Percentiles rank a stretch among this genome's conserved stretches.
These are phyloP conservation scores for Pseudorhombus dupliciocellatus DNA, from an alignment of 2,113 vertebrate genomes.

Conservation along the genomic window DNA sequence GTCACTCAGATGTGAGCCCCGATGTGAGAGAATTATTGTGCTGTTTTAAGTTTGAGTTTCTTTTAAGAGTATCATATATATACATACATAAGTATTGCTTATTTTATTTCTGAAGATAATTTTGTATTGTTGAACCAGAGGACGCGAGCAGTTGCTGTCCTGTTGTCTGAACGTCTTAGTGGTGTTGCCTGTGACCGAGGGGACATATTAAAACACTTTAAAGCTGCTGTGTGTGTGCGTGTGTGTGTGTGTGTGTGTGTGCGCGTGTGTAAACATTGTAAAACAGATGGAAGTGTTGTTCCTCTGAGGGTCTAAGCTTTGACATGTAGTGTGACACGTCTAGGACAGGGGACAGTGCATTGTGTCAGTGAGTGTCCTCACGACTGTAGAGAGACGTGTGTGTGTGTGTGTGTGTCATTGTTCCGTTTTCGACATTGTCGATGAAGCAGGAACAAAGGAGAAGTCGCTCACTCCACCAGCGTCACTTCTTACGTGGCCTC, in stretches of 20 bases:
- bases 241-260: neutral
- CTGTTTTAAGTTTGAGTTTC: constrained; percentile 55
- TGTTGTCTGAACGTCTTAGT: constrained; percentile 63
- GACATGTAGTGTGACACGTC: no score
- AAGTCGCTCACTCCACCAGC: neutral
- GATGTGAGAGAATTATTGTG: constrained; percentile 30
- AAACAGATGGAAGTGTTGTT: no score
- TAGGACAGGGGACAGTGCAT: neutral
- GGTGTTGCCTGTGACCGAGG: constrained; percentile 54
- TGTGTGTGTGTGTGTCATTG: neutral
- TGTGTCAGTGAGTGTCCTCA: no score
- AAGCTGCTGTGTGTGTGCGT: constrained; percentile 19
- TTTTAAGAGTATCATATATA: constrained; percentile 38
- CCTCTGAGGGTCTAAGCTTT: no score
- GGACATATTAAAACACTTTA: constrained; percentile 66
- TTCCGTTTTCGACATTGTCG: neutral
- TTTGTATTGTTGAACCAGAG: constrained; percentile 47
- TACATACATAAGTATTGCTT: constrained; percentile 38
- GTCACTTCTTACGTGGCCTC: constrained; percentile 28
- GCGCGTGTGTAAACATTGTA: no score
- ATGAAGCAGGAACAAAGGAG: neutral
- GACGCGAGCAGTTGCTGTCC: constrained; percentile 52
- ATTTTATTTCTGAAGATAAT: constrained; percentile 63
- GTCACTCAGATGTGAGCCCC: constrained; percentile 29
- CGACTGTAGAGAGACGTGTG: neutral